Conservation (phyloP, 2,113 vertebrate genomes). For the Rutilus rutilus region DNA sequence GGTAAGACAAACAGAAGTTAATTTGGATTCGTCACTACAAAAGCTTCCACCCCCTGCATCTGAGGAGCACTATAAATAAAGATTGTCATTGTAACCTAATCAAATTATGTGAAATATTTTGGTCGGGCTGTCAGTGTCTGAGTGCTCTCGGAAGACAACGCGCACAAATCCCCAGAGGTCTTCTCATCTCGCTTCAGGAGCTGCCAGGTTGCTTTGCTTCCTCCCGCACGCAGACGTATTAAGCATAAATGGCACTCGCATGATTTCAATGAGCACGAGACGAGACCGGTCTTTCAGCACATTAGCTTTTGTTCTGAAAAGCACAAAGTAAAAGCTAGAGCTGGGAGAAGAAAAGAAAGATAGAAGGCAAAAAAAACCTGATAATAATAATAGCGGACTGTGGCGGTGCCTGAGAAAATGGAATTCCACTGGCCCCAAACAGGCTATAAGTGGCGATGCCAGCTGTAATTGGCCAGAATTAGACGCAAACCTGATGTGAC, state of each 20-base stretch:
- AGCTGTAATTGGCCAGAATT: conserved; percentile 64
- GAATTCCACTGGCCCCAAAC: conserved; percentile 64
- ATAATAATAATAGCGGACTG: conserved; percentile 69
- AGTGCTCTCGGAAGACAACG: conserved; percentile 65
- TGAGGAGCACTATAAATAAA: conserved; percentile 78
- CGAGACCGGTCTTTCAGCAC: conserved; percentile 76
- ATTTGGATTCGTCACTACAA: conserved; percentile 66
- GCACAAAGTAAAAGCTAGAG: conserved; percentile 72
- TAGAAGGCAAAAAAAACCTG: conserved; percentile 66
- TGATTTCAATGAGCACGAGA: conserved; percentile 78
- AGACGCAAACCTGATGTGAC: conserved; percentile 64
- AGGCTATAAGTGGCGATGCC: conserved; percentile 67
- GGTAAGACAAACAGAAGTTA: conserved; percentile 61
- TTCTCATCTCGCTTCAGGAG: conserved; percentile 77
- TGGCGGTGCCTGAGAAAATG: conserved; percentile 63
- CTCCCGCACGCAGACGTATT: conserved; percentile 74
- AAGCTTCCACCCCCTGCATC: conserved; percentile 61
- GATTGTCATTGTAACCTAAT: conserved; percentile 80
- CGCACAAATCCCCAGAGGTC: conserved; percentile 77
- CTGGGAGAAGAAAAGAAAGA: conserved; percentile 60
- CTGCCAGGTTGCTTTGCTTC: conserved; percentile 74
- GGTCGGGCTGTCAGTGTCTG: conserved; percentile 74
- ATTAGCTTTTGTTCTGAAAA: conserved; percentile 74
- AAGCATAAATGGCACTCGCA: conserved; percentile 79
- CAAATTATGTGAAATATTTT: conserved; percentile 77